Percentiles rank a stretch among this genome's conserved stretches.
These are phyloP conservation scores for Decapterus maruadsi DNA, from an alignment of 2,797 vertebrate genomes.

Conservation along the genomic window DNA sequence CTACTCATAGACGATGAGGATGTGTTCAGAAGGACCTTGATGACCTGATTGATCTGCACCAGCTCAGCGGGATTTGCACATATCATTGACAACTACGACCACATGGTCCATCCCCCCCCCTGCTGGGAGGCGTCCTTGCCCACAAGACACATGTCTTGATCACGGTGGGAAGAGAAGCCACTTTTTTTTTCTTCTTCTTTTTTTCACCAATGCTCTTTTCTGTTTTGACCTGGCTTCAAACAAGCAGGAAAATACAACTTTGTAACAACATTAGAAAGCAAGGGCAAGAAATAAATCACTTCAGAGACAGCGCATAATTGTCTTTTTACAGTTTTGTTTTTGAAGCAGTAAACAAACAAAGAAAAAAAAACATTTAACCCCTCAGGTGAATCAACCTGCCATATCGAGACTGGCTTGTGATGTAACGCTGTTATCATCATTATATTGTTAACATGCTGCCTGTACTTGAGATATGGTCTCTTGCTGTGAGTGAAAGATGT, in stretches of 20 bases:
- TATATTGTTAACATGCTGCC: conserved; percentile 2
- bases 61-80: conserved; percentile 61
- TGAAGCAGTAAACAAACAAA: conserved; percentile 40
- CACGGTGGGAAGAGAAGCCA: conserved; percentile 52
- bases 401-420: conserved; percentile 9
- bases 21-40: conserved; percentile 68
- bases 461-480: background rate
- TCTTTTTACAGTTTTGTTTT: conserved; percentile 53
- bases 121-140: conserved; percentile 49
- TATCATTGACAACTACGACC: conserved; percentile 50
- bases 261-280: conserved; percentile 43
- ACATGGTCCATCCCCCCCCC: conserved; percentile 6
- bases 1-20: conserved; percentile 76
- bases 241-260: conserved; percentile 48
- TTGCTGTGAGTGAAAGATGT: conserved; percentile 1
- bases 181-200: conserved; percentile 60
- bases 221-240: conserved; percentile 41
- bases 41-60: conserved; percentile 74
- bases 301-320: conserved; percentile 23
- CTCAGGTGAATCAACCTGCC: conserved; percentile 8
- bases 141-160: conserved; percentile 62
- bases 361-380: conserved; percentile 46
- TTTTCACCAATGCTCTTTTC: conserved; percentile 45
- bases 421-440: conserved; percentile 30
- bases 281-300: background rate